phyloP scores from a whole-genome alignment of 2,113 vertebrate species.

The Nematolebias whitei region DNA sequence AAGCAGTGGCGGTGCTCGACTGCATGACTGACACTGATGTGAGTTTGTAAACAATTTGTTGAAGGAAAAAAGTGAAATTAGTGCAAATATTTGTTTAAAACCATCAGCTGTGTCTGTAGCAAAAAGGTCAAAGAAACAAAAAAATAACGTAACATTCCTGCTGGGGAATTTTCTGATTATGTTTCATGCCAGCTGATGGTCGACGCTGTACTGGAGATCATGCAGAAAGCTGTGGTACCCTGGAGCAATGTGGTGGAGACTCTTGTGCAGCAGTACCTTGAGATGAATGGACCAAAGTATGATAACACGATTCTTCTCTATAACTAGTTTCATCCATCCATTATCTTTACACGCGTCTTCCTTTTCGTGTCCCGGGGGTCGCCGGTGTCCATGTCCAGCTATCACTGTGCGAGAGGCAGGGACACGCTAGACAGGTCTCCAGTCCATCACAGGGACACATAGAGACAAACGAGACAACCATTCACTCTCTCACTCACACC shows the following conservation, averaged over 20 bases:
- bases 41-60: conserved; percentile 55
- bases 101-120: not conserved
- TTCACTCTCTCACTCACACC: too few species aligned
- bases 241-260: conserved; percentile 91
- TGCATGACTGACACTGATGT: conserved; percentile 91
- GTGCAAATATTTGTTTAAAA: not conserved
- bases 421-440: too few species aligned
- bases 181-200: conserved; percentile 84
- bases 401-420: too few species aligned
- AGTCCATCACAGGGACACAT: too few species aligned
- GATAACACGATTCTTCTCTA: conserved; percentile 30
- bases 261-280: conserved; percentile 89
- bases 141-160: not conserved
- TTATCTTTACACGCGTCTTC: too few species aligned
- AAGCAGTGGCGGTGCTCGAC: conserved; percentile 88
- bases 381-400: too few species aligned
- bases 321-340: too few species aligned
- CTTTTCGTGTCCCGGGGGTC: too few species aligned
- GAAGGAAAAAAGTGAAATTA: not conserved
- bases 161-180: conserved; percentile 5
- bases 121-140: not conserved
- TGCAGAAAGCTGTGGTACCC: conserved; percentile 91
- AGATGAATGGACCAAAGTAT: conserved; percentile 94
- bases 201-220: conserved; percentile 93
- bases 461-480: too few species aligned